These are phyloP conservation scores for Parauchenoglanis ngamensis DNA, from an alignment of 2,797 vertebrate species.

Conservation along the genomic window DNA sequence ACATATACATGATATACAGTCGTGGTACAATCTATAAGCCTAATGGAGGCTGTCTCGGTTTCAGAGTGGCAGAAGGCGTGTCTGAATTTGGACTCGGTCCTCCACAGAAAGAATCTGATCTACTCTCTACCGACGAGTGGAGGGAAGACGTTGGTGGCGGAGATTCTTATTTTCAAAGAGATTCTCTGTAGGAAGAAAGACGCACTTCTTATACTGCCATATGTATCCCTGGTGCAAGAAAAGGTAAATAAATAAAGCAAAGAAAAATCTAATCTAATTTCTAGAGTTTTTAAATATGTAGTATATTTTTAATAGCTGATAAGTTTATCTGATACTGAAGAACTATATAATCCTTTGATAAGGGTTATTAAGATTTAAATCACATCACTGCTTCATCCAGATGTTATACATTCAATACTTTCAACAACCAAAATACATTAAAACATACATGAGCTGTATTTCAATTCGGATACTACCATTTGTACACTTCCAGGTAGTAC, in stretches of 20 bases:
- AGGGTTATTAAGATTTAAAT: too few species aligned
- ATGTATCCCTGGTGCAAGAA: conserved; percentile 95
- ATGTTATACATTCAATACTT: neutral
- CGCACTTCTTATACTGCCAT: conserved; percentile 90
- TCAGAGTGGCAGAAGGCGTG: conserved; percentile 94
- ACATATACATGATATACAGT: neutral
- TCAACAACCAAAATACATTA: neutral
- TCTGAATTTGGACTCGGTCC: conserved; percentile 85
- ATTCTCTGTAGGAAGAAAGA: conserved; percentile 89
- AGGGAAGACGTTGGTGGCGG: conserved; percentile 96
- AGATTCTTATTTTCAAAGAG: conserved; percentile 91
- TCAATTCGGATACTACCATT: too few species aligned
- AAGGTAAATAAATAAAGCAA: conserved; percentile 76
- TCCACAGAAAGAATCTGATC: conserved; percentile 89
- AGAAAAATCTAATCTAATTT: neutral
- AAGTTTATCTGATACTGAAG: neutral
- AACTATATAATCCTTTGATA: too few species aligned
- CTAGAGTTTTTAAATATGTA: neutral
- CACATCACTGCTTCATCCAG: neutral
- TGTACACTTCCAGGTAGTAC: too few species aligned
- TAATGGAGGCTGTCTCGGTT: conserved; percentile 15
- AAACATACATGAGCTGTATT: too few species aligned
- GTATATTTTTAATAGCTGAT: neutral
- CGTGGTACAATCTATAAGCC: neutral
- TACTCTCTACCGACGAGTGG: conserved; percentile 95